These are phyloP conservation scores for Selenia dentaria DNA, from an alignment of 2,888 invertebrate species.

Conservation along the genomic window DNA sequence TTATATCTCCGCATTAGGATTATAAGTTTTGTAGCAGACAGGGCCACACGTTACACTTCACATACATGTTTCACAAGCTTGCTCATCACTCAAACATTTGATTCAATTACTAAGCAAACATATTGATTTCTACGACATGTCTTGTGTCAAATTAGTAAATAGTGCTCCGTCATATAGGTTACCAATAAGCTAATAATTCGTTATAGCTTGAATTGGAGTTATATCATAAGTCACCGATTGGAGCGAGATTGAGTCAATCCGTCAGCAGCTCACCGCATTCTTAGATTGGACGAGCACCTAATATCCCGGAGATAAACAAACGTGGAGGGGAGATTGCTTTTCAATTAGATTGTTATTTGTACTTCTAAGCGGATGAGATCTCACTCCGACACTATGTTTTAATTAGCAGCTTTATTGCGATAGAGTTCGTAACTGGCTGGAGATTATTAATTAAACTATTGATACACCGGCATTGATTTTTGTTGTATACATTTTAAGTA, in stretches of 20 bases:
- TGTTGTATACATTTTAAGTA: too few species aligned
- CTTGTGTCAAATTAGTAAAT: too few species aligned
- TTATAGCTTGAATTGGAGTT: conserved; percentile 11
- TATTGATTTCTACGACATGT: too few species aligned
- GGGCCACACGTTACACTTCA: too few species aligned
- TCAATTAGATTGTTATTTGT: conserved; percentile 28
- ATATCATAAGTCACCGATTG: conserved; percentile 36
- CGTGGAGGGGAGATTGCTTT: conserved; percentile 20
- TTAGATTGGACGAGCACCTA: conserved; percentile 26
- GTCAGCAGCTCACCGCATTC: conserved; percentile 34
- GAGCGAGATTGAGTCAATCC: conserved; percentile 48
- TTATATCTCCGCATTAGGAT: too few species aligned
- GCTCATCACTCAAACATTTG: too few species aligned
- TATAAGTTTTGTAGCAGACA: too few species aligned
- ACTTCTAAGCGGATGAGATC: conserved; percentile 7
- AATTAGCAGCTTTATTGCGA: conserved; percentile 11
- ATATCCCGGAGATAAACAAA: conserved; percentile 32
- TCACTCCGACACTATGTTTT: conserved; percentile 14
- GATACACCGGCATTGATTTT: neutral
- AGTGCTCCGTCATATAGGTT: too few species aligned
- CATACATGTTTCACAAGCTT: too few species aligned
- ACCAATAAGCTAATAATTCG: too few species aligned
- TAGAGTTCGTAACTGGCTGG: conserved; percentile 1
- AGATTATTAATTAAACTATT: conserved; percentile 7
- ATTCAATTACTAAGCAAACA: too few species aligned